A percentile compares a stretch with the other conserved stretches of the same genome.
phyloP scores from a whole-genome alignment of 2,888 invertebrate species.

The Ormyrus thymus region DNA sequence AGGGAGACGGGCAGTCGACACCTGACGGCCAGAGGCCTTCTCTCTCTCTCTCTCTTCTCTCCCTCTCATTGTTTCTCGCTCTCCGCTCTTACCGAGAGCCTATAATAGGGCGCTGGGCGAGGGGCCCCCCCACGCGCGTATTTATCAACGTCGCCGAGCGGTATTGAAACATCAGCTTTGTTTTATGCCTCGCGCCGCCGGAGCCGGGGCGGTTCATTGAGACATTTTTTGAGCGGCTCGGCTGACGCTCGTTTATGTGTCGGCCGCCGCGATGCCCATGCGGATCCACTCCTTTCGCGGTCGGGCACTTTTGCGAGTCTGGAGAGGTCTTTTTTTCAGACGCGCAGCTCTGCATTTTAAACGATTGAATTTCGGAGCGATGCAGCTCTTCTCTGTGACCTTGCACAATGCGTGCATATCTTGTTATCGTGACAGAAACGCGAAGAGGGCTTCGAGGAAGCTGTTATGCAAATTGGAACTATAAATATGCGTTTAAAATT shows the following conservation, averaged over 20 bases:
- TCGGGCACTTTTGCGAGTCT: not conserved
- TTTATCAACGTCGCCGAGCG: slow-evolving; percentile 36
- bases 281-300: no score
- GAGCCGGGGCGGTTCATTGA: not conserved
- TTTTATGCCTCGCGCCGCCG: not conserved
- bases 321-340: not conserved
- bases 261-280: not conserved
- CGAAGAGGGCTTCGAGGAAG: slow-evolving; percentile 14
- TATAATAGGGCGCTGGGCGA: no score
- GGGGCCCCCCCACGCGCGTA: not conserved
- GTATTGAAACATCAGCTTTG: slow-evolving; percentile 38
- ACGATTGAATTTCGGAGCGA: not conserved
- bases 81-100: not conserved
- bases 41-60: slow-evolving; percentile 42
- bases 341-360: not conserved
- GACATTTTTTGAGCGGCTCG: not conserved
- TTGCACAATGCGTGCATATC: slow-evolving; percentile 12
- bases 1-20: slow-evolving; percentile 21
- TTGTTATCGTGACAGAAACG: not conserved
- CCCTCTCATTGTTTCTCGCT: slow-evolving; percentile 30
- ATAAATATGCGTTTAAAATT: slow-evolving; percentile 7
- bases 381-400: not conserved
- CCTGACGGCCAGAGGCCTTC: slow-evolving; percentile 40
- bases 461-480: slow-evolving; percentile 16
- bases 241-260: not conserved